Evolutionary conservation across 2,888 invertebrate species (phyloP).

Genomic region (Rhabditoides inermis): DNA sequence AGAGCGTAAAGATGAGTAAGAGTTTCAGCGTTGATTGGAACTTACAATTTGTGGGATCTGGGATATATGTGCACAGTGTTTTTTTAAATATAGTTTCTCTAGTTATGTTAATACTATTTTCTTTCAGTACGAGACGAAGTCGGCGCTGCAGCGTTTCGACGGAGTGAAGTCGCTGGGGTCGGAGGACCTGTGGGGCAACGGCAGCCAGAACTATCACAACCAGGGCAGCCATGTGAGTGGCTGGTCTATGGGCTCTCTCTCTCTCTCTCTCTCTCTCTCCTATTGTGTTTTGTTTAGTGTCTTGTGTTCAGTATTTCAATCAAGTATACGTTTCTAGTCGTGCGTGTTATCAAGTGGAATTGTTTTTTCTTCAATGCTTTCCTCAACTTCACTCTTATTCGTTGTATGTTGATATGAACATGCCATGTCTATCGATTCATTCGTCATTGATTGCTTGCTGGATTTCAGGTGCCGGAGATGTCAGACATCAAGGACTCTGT

Average conservation of each 20-base stretch:
- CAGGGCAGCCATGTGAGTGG: too few relatives aligned
- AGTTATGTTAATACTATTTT: neutral
- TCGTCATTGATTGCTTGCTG: neutral
- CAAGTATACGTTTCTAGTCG: neutral
- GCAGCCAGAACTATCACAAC: too few relatives aligned
- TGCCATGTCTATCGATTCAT: too few relatives aligned
- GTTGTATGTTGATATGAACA: neutral
- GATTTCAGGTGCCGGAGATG: conserved; percentile 63
- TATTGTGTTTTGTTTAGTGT: too few relatives aligned
- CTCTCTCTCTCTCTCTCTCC: too few relatives aligned
- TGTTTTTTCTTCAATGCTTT: too few relatives aligned
- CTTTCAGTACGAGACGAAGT: conserved; percentile 54
- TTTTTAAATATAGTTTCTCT: neutral
- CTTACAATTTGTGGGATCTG: too few relatives aligned
- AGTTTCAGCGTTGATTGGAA: too few relatives aligned
- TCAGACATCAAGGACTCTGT: conserved; percentile 95
- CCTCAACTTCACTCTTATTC: neutral
- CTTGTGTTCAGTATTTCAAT: neutral
- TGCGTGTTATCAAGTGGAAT: neutral
- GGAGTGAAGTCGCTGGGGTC: conserved; percentile 91
- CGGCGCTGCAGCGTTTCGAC: conserved; percentile 70
- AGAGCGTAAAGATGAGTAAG: neutral
- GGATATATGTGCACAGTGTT: too few relatives aligned
- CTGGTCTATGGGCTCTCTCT: too few relatives aligned
- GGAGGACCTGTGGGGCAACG: conserved; percentile 79